Evolutionary conservation across 2,113 vertebrate genomes (phyloP).

Genomic region (Vulpes ferrilata): DNA sequence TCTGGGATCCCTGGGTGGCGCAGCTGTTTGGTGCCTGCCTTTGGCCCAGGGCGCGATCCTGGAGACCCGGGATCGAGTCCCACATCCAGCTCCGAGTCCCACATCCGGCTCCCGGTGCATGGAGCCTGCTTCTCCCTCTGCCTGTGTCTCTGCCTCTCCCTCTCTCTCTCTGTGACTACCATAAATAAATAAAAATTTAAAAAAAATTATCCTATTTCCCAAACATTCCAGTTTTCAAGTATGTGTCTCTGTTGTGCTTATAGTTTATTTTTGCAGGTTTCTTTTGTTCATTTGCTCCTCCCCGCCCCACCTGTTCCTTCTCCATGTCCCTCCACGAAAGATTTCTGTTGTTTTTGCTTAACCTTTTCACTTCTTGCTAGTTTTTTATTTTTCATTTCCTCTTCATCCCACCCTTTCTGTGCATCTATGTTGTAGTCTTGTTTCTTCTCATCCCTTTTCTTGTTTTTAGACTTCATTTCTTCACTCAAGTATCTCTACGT

Average conservation of each 20-base stretch:
- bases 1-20: too few species aligned
- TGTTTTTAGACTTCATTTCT: background rate
- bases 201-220: background rate
- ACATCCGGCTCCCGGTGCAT: too few species aligned
- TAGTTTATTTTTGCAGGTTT: background rate
- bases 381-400: background rate
- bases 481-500: background rate
- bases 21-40: too few species aligned
- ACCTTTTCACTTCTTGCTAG: background rate
- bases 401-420: background rate
- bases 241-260: background rate
- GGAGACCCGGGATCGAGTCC: too few species aligned
- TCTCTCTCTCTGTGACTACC: too few species aligned
- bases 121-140: too few species aligned
- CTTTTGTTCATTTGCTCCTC: background rate
- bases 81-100: too few species aligned
- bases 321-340: background rate
- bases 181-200: too few species aligned
- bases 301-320: background rate
- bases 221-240: background rate
- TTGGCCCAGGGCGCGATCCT: too few species aligned
- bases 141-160: too few species aligned
- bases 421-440: background rate
- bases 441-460: background rate
- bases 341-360: conserved; percentile 15